Base-by-base conservation (phyloP, 2,797 vertebrate genomes). In the Capromys pilorides region DNA sequence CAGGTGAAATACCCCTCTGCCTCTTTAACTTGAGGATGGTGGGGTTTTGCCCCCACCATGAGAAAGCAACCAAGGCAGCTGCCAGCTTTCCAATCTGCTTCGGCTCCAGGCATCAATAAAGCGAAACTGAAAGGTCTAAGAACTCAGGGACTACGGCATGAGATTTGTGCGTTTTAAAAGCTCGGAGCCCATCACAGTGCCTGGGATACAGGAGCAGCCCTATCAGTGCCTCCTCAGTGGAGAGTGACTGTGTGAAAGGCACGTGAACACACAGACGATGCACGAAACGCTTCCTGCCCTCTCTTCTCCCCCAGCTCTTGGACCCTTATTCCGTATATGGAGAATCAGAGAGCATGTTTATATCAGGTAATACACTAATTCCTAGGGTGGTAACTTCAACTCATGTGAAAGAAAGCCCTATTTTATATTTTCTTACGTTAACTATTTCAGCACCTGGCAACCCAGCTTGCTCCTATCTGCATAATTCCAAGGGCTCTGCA, bases 201-300 rank as follows among this genome's bases (percentile, higher is more conserved):
- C 49, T 81, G n/a, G 13, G 66, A 62, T 19, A 21, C 21, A 66
- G 18, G 24, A 88, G 61, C 51, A 18, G 1, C n/a, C 85, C 21
- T 80, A 26, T 83, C 75, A 91, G 80, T 66, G 67, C 11, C 4
- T 51, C 14, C 80, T 24, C 13, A 73, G 49, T 88, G n/a, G 83
- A 77, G 45, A 28, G 71, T 88, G 16, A 82, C n/a, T n/a, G n/a
- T n/a, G n/a, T n/a, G n/a, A 91, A 90, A 19, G 82, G 93, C 78
- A 88, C 51, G 26, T 62, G 6, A 94, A 88, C 33, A 5, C 69
- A 78, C 51, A 93, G 21, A 31, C n/a, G 31, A 86, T 82, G 66
- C 64, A 84, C 0, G 71, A 7, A 11, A 81, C 41, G n/a, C 87
- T 87, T 79, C 4, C 59, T 93, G 85, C 86, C 67, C 26, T 80